Base-by-base conservation (phyloP, 1,140 invertebrate genomes). In the Pentalonia nigronervosa region DNA sequence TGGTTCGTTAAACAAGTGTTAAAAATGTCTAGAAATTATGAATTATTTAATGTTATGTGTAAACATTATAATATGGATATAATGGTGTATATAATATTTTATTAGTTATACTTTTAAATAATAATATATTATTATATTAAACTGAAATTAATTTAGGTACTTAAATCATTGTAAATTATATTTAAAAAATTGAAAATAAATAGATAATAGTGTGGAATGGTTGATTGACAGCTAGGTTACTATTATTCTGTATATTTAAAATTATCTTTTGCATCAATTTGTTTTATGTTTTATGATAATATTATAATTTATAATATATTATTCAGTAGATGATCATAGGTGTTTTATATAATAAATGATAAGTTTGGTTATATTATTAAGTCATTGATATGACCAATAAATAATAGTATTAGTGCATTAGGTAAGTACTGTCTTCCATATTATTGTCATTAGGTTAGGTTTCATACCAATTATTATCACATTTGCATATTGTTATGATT, bases 401-500 rank as follows among this genome's bases (percentile, higher is more conserved):
- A 7, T 88, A 50, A 88, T 34, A n/a, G 30, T 30, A 45, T 47
- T 23, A 21, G 6, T 47, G 25, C 25, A 87, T n/a, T 45, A 41
- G 17, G 21, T n/a, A 34, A 8, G 30, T 90, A 30, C 21, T 45
- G 34, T 41, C 23, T 67, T 81, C n/a, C 6, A 48, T 34, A 41
- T 48, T 91, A n/a, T 30, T 76, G 20, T 14, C 17, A n/a, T 76
- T 21, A 48, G 25, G 83, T 84, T 91, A 90, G 30, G 17, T 86
- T 86, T 86, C 14, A 50, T 88, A 88, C n/a, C 45, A 50, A 48
- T 50, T 88, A 88, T 48, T 30, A 34, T 50, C 30, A 8, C 48
- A 88, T n/a, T 88, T 50, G 0, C 50, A 48, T 30, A 87, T 84
- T 90, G 67, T 41, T 90, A 90, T 90, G 53, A 90, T 90, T 90